Evolutionary conservation across 2,888 invertebrate genomes (phyloP), one percentile per base, ranked within the genome.

Genomic region (Copidosoma aretas): DNA sequence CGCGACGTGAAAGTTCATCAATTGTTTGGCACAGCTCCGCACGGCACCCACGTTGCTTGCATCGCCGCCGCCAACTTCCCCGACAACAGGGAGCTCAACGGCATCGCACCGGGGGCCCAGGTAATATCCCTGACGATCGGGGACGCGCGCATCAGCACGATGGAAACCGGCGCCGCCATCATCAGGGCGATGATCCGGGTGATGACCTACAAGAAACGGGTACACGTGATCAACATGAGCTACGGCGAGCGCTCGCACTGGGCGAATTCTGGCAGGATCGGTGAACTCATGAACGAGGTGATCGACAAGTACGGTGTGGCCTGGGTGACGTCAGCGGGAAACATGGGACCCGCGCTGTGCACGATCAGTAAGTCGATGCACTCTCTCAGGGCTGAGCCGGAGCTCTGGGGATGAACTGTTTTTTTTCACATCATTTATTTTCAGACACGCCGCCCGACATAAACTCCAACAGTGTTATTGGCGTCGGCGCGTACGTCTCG

Each of bases 21-120:
- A 57, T 57, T 39, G 10, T 17, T 53, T 19, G 74, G 84, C 86
- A 22, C 80, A 95, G 97, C 97, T 15, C 91, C 94, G 62, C 99
- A 99, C 84, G 99, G 98, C 32, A 98, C 98, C 0, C 98, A 99
- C 84, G 99, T 99, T 5, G 96, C 98, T 0, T 93, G 95, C 12
- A 99, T 99, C 76, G 95, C 98, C 1, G 91, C 97, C 1, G 98
- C 94, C 0, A 88, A 93, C 85, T 96, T 94, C 84, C 92, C 94
- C 0, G 91, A 93, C 25, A 89, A 90, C 64, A 93, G 94, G 0
- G 95, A 96, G 76, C 88, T 91, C 73, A 95, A 97, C 84, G 99
- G 99, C 1, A 89, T 98, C 0, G 98, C 98, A 0, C 98, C 98
- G 0, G 98, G 98, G 43, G 98, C 98, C 1, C 94, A 95, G 85